Conservation (phyloP, 2,888 invertebrate genomes). For the Platypus cylindrus region DNA sequence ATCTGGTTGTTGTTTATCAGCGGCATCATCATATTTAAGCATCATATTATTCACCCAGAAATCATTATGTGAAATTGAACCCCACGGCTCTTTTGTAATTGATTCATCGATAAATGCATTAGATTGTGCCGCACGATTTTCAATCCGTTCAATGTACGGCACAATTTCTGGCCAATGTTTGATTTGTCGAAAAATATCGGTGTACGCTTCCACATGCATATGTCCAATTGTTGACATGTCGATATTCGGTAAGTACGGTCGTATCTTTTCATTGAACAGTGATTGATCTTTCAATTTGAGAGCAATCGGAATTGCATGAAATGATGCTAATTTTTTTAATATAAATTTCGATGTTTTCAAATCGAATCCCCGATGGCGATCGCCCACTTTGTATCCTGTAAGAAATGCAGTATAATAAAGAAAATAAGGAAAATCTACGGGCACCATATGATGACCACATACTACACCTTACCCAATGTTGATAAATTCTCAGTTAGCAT, state of each 20-base stretch:
- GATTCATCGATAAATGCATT: constrained; percentile 1
- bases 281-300: constrained; percentile 8
- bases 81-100: constrained; percentile 10
- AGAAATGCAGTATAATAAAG: constrained; percentile 1
- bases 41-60: constrained; percentile 15
- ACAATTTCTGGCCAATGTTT: constrained; percentile 3
- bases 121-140: not conserved
- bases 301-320: constrained; percentile 12
- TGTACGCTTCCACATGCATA: not conserved
- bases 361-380: constrained; percentile 11
- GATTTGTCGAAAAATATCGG: not conserved
- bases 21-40: constrained; percentile 6
- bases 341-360: constrained; percentile 3
- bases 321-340: constrained; percentile 11
- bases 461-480: constrained; percentile 18
- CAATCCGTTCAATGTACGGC: constrained; percentile 1
- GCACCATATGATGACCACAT: no score
- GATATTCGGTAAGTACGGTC: constrained; percentile 4
- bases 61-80: constrained; percentile 9
- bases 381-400: constrained; percentile 11
- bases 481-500: constrained; percentile 41
- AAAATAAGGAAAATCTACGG: no score
- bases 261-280: constrained; percentile 9
- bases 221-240: not conserved
- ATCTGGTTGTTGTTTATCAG: no score